Base-by-base conservation (phyloP, 2,888 invertebrate species). In the Gymnosoma rotundatum region DNA sequence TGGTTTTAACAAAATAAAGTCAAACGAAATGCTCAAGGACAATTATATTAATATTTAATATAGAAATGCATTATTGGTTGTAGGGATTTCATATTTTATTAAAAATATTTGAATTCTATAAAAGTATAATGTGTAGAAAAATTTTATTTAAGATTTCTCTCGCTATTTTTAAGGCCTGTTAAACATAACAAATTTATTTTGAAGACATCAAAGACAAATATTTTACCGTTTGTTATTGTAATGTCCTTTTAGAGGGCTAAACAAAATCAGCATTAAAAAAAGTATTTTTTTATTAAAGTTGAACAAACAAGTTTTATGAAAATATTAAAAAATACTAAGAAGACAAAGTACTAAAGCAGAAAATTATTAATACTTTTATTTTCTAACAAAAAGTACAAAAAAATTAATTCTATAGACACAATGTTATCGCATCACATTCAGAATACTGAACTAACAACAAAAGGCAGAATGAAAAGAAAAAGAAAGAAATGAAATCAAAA, bases 331-430 rank as follows among this genome's bases (percentile, higher is more conserved):
- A 5, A 48, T 16, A 48, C 1, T 14, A n/a, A 16, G 16, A 48
- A 48, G 14, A 48, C 14, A 48, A 48, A 48, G 45, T n/a, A 6
- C n/a, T 14, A 48, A 48, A 48, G 45, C 16, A 48, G n/a, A 48
- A 48, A 48, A 48, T 48, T 48, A 48, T 48, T 48, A 48, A 48
- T n/a, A n/a, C 14, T n/a, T n/a, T 48, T 48, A 42, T 42, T 42
- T 42, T 42, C 4, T 14, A 16, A 48, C 6, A 12, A 48, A 48
- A 16, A 16, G 14, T 48, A 48, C 16, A 0, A 48, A 48, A 48
- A 48, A 48, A n/a, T n/a, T n/a, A 48, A 16, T 48, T 48, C 45
- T 48, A 48, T 48, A 48, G 45, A 48, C 45, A 48, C 12, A 12
- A 3, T 6, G n/a, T 48, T 48, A 48, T n/a, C n/a, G 45, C 16